phyloP scores from a whole-genome alignment of 64 coral and sea anemone species.

The Dendronephthya gigantea region DNA sequence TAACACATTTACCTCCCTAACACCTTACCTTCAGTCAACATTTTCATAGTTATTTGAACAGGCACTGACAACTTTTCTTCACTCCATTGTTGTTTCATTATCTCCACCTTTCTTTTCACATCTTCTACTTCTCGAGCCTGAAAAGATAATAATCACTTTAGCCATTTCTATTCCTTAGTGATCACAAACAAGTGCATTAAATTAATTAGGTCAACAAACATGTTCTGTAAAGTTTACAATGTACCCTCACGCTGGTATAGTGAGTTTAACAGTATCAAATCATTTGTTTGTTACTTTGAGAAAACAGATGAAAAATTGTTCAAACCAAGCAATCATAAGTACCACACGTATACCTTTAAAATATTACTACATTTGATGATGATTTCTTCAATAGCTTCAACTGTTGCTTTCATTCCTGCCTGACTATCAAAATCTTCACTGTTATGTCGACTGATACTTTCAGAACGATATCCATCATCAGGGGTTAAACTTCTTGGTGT shows the following conservation, averaged over 20 bases:
- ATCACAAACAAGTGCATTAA: too few relatives aligned
- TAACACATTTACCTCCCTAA: too few relatives aligned
- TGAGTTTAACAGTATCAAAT: too few relatives aligned
- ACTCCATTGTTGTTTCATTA: slow-evolving; percentile 1
- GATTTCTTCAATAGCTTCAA: slow-evolving; percentile 13
- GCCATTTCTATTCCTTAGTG: background rate
- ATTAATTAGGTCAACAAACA: too few relatives aligned
- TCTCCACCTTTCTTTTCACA: background rate
- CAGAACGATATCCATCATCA: background rate
- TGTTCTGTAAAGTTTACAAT: too few relatives aligned
- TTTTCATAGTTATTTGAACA: slow-evolving; percentile 1
- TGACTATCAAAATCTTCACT: slow-evolving; percentile 4
- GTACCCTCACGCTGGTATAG: too few relatives aligned
- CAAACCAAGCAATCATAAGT: background rate
- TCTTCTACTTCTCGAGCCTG: background rate
- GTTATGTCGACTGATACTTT: background rate
- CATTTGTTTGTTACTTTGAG: too few relatives aligned
- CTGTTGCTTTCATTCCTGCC: slow-evolving; percentile 7
- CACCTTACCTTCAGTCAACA: background rate
- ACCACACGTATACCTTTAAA: background rate
- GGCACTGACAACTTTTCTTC: background rate
- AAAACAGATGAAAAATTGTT: background rate
- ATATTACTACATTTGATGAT: background rate
- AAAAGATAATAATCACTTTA: too few relatives aligned
- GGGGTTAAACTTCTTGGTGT: background rate